phyloP scores from a whole-genome alignment of 2,113 vertebrate genomes.

The Garra rufa region DNA sequence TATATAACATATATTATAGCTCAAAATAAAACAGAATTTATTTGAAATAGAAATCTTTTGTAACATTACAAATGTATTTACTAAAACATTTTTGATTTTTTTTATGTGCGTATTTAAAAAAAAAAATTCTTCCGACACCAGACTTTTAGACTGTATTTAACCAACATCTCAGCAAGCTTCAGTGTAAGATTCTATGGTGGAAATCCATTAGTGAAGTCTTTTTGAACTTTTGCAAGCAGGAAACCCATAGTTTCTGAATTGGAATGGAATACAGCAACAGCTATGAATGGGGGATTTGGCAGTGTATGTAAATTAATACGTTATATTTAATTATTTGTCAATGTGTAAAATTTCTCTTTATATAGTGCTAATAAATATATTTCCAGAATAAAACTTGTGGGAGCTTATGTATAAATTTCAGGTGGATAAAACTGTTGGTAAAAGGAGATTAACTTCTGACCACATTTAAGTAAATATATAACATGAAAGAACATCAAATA shows the following conservation, averaged over 20 bases:
- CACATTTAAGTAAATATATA: background rate
- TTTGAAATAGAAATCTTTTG: background rate
- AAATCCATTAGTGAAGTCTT: background rate
- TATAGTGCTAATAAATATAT: background rate
- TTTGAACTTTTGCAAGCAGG: background rate
- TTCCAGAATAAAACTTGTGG: background rate
- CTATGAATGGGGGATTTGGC: conserved; percentile 3
- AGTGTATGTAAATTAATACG: background rate
- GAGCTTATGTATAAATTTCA: background rate
- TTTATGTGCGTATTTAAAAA: background rate
- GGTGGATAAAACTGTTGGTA: background rate
- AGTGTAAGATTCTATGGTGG: too few species aligned
- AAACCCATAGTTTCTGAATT: background rate
- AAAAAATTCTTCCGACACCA: background rate
- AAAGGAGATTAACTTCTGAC: conserved; percentile 4
- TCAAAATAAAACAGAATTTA: too few species aligned
- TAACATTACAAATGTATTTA: too few species aligned
- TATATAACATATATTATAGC: too few species aligned
- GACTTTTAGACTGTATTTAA: background rate
- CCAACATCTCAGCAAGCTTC: background rate
- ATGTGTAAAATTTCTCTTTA: background rate
- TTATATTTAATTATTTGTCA: background rate
- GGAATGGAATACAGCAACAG: background rate
- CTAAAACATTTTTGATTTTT: background rate
- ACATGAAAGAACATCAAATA: background rate